Evolutionary conservation across 2,113 vertebrate species (phyloP).

Genomic region (Regulus satrapa): DNA sequence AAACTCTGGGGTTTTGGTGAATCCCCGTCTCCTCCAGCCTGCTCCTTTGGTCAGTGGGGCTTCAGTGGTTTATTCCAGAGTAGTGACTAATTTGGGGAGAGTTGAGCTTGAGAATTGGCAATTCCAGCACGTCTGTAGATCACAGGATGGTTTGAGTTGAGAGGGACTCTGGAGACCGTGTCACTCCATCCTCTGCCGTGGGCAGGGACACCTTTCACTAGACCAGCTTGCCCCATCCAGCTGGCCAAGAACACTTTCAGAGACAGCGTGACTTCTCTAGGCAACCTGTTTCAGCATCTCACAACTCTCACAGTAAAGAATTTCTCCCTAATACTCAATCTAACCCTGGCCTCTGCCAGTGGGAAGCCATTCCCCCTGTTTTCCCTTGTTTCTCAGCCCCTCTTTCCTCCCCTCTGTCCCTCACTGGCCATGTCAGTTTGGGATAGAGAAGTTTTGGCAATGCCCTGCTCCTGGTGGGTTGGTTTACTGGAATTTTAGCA

Average conservation of each 20-base stretch:
- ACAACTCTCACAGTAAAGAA: background rate
- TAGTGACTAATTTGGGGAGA: background rate
- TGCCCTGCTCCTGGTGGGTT: background rate
- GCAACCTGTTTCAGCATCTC: background rate
- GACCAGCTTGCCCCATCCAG: rapidly evolving
- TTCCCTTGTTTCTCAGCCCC: background rate
- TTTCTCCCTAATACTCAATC: background rate
- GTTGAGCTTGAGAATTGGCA: background rate
- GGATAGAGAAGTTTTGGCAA: background rate
- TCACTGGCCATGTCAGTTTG: background rate
- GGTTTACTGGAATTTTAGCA: background rate
- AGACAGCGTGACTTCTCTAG: background rate
- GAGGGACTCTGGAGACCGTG: background rate
- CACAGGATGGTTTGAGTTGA: background rate
- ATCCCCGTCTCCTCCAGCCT: slow-evolving; percentile 83
- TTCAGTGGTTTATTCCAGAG: background rate
- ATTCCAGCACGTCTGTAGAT: background rate
- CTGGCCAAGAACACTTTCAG: background rate
- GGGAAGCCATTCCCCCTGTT: background rate
- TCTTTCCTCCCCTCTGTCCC: background rate
- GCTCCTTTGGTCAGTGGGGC: slow-evolving; percentile 81
- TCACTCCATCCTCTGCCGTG: background rate
- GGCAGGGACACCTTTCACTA: background rate
- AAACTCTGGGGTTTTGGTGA: slow-evolving; percentile 80
- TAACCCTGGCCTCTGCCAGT: background rate